A percentile compares a stretch with the other conserved stretches of the same genome.
Conservation (phyloP, 2,113 vertebrate species). For the Pardalotus punctatus region DNA sequence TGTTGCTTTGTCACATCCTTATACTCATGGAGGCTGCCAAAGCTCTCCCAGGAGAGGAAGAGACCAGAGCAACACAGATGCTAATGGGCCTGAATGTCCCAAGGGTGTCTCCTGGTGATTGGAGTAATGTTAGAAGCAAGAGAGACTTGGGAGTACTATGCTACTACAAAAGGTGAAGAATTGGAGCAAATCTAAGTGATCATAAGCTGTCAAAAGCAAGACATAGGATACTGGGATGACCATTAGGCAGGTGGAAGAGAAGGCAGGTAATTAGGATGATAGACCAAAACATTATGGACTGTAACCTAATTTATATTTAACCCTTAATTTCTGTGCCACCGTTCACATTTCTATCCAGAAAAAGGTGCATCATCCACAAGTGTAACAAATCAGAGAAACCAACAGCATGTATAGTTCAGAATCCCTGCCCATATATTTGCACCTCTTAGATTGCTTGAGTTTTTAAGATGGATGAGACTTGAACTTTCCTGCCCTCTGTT, state of each 20-base stretch:
- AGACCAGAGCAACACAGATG: not conserved
- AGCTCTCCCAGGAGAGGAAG: not conserved
- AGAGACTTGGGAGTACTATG: not conserved
- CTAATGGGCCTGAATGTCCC: not conserved
- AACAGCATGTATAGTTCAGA: rapidly evolving
- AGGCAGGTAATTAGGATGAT: not conserved
- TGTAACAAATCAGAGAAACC: not conserved
- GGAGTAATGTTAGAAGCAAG: not conserved
- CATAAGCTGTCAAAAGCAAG: not conserved
- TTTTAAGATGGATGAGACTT: not conserved
- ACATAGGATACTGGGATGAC: not conserved
- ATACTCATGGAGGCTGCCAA: not conserved
- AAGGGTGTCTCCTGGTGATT: not conserved
- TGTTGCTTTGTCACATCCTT: not conserved
- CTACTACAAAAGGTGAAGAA: not conserved
- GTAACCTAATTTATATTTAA: not conserved
- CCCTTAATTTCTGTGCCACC: not conserved
- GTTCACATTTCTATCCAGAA: not conserved
- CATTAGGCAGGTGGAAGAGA: not conserved
- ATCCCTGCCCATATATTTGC: not conserved
- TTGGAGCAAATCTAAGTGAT: rapidly evolving
- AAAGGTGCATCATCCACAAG: rapidly evolving
- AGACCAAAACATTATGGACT: not conserved
- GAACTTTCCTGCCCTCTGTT: not conserved
- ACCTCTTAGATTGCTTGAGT: not conserved